Evolutionary conservation across 2,113 vertebrate species (phyloP), one percentile per base, ranked within the genome.

Genomic region (Perca schrenkii): DNA sequence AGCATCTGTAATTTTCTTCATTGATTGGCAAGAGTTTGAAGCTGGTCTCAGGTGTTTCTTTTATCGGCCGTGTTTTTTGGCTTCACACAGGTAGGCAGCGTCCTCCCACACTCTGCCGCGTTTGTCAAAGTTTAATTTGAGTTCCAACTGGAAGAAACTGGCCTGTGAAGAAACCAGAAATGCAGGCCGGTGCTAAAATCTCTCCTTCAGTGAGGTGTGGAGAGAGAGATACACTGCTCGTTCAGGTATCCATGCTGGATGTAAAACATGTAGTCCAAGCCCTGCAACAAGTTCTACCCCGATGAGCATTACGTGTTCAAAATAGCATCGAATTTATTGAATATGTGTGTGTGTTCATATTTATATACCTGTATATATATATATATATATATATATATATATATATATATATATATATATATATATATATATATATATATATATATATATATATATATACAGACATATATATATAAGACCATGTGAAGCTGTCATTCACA

Each of bases 401-500:
- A 22, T 12, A 12, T 56, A 13, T 56, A 4, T 22, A 6, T 25
- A 2, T 57, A 14, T 25, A 25, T 25, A 25, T 50, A 15, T 11
- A 22, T 11, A n/a, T 25, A 64, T 72, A 17, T 40, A 49, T 36
- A 57, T 25, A 57, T 57, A 52, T 17, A 19, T 52, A 3, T 19
- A 17, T 17, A 19, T 17, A 22, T 22, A 22, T 12, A 12, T 56
- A 13, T 56, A 4, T 22, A 6, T 25, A n/a, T n/a, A n/a, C n/a
- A n/a, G n/a, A n/a, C n/a, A n/a, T n/a, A 2, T 57, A 14, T 11
- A n/a, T 28, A 52, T 61, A 53, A 80, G 64, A 64, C 15, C 3
- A 19, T 6, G 54, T 62, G 68, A 79, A 84, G 75, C 87, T 83
- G 82, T 90, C 91, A 88, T 31, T 86, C 88, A 74, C 80, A 22